These are phyloP conservation scores for Drosophila baimaii DNA, from an alignment of 1,140 invertebrate species.

Conservation along the genomic window DNA sequence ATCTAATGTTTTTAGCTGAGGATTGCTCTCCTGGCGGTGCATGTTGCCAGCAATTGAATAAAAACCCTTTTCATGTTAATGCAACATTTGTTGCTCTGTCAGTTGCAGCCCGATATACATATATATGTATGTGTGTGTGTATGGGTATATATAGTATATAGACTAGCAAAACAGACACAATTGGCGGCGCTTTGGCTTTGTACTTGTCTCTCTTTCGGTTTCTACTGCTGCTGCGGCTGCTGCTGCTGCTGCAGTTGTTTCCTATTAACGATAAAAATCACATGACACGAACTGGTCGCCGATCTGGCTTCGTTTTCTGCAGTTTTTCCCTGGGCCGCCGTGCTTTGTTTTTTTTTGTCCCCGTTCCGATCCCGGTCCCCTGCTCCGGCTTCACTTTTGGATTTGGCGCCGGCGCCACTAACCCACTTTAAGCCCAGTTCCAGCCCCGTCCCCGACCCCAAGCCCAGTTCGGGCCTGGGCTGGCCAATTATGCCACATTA, in stretches of 20 bases:
- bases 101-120: conserved; percentile 29
- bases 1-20: conserved; percentile 9
- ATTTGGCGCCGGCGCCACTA: conserved; percentile 78
- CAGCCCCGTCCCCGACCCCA: conserved; percentile 2
- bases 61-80: conserved; percentile 81
- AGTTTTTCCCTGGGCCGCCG: conserved; percentile 43
- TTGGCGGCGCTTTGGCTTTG: conserved; percentile 73
- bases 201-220: conserved; percentile 59
- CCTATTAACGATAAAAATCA: conserved; percentile 83
- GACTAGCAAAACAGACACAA: conserved; percentile 43
- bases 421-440: conserved; percentile 65
- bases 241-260: conserved; percentile 74
- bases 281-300: conserved; percentile 81
- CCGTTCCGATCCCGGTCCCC: conserved; percentile 6
- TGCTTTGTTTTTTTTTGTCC: conserved; percentile 48
- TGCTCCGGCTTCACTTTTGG: conserved; percentile 13
- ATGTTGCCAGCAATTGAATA: conserved; percentile 74
- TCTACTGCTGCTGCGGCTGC: conserved; percentile 42
- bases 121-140: neutral
- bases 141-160: conserved; percentile 13
- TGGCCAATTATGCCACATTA: conserved; percentile 80
- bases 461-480: conserved; percentile 31
- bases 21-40: conserved; percentile 38
- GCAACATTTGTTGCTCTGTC: conserved; percentile 72
- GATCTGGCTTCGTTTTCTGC: conserved; percentile 70